Base-by-base conservation (phyloP, 2,888 invertebrate genomes). In the Lasiommata megera region DNA sequence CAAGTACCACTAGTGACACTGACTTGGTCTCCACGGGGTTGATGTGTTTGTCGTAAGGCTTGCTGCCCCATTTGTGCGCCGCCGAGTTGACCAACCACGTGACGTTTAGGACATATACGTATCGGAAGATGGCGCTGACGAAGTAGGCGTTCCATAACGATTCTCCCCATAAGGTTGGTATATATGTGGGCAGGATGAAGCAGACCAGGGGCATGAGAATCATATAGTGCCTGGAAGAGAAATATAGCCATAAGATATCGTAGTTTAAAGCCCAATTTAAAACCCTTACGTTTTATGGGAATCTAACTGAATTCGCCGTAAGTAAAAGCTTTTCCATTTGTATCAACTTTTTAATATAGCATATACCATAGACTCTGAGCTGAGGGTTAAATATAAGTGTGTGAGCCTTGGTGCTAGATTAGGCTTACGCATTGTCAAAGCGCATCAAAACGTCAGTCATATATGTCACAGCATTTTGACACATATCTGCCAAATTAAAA, bases 81-180 rank as follows among this genome's bases (percentile, higher is more conserved):
- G 95, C 96, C 63, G 96, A 96, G 88, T 98, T 98, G 37, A 97
- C 97, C 59, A 96, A 91, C 97, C 97, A 98, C 1, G 97, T 97
- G 60, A 95, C 94, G 82, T 98, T 96, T 54, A 98, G 92, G 43
- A 95, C 94, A 77, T 95, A 92, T 23, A 94, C 92, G 86, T 97
- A 97, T 52, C 97, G 94, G 79, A 96, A 93, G 76, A 95, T 92
- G 14, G 94, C 93, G 52, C 92, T 93, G 36, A 94, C 93, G 76
- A 94, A 93, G 91, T 93, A 94, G 1, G 94, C 92, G 69, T 93
- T 94, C 56, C 60, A 57, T 40, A 54, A 17, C 9, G 56, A 55
- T 23, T 98, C 98, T 9, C 93, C 93, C 96, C 97, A 97, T 29
- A 93, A 85, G 63, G 94, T 94, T 0, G 97, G 96, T 1, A 96